These are phyloP conservation scores for Netelia virgata DNA, from an alignment of 2,888 invertebrate genomes.

Conservation along the genomic window DNA sequence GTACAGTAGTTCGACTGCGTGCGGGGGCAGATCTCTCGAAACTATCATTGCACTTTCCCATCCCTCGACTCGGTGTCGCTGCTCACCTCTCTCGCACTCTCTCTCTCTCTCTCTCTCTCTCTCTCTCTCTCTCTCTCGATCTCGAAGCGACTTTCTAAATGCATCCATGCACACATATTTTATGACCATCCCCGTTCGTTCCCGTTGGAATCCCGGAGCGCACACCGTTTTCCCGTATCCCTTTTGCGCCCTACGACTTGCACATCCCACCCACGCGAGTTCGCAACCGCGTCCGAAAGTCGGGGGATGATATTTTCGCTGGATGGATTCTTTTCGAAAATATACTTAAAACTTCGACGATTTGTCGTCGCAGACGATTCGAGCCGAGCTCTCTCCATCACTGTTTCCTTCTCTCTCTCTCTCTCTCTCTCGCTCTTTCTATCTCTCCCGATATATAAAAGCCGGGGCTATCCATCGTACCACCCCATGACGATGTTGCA, in stretches of 20 bases:
- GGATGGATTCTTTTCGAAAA: slow-evolving; percentile 79
- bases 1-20: neutral
- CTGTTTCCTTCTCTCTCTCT: neutral
- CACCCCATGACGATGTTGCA: slow-evolving; percentile 48
- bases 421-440: neutral
- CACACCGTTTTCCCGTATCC: slow-evolving; percentile 35
- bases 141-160: slow-evolving; percentile 73
- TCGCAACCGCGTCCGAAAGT: slow-evolving; percentile 38
- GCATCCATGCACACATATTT: slow-evolving; percentile 81
- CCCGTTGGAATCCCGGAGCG: slow-evolving; percentile 29
- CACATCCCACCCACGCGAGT: slow-evolving; percentile 46
- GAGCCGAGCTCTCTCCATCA: slow-evolving; percentile 72
- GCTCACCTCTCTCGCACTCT: neutral
- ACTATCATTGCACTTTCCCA: slow-evolving; percentile 45
- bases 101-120: no score
- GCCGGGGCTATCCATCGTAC: slow-evolving; percentile 56
- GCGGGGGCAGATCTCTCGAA: slow-evolving; percentile 44
- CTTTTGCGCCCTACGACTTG: slow-evolving; percentile 26
- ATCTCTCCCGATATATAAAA: slow-evolving; percentile 57
- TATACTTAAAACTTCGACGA: slow-evolving; percentile 82
- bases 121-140: no score
- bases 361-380: slow-evolving; percentile 76
- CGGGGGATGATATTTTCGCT: slow-evolving; percentile 74
- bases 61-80: slow-evolving; percentile 43
- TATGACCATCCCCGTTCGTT: slow-evolving; percentile 74